Percentiles rank a stretch among this genome's conserved stretches.
These are phyloP conservation scores for Thamnophis elegans DNA, from an alignment of 2,797 vertebrate genomes.

Conservation along the genomic window DNA sequence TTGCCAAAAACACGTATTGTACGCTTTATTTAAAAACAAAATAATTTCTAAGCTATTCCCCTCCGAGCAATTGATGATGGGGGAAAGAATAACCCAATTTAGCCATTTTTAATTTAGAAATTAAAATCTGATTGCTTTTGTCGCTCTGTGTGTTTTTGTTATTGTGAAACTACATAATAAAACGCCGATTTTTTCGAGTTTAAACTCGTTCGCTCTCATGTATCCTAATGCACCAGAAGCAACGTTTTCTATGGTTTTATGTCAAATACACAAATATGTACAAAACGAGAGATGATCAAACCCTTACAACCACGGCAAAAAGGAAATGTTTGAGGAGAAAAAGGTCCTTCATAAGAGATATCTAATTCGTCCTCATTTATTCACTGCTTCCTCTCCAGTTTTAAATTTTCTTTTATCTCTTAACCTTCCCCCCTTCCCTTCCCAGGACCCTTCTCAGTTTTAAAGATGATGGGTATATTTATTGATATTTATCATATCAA, in stretches of 20 bases:
- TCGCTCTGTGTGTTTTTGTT: background rate
- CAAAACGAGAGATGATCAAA: background rate
- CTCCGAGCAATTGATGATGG: background rate
- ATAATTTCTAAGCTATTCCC: background rate
- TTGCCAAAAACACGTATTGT: rapidly evolving
- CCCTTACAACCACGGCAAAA: background rate
- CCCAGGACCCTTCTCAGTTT: background rate
- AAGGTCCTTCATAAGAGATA: background rate
- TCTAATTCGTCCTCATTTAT: background rate
- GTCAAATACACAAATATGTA: background rate
- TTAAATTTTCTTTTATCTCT: background rate
- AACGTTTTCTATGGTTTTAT: background rate
- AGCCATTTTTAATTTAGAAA: background rate
- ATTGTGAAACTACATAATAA: background rate
- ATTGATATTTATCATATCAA: background rate
- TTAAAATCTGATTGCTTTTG: background rate
- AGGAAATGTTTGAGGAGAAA: background rate
- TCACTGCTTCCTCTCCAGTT: background rate
- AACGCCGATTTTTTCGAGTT: background rate
- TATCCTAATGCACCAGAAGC: background rate
- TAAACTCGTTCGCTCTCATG: background rate
- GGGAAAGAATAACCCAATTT: background rate
- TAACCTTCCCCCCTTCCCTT: background rate
- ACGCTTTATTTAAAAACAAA: background rate
- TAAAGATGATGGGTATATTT: background rate